Evolutionary conservation across 2,797 vertebrate genomes (phyloP), one percentile per base, ranked within the genome.

Genomic region (Pagetopsis macropterus): DNA sequence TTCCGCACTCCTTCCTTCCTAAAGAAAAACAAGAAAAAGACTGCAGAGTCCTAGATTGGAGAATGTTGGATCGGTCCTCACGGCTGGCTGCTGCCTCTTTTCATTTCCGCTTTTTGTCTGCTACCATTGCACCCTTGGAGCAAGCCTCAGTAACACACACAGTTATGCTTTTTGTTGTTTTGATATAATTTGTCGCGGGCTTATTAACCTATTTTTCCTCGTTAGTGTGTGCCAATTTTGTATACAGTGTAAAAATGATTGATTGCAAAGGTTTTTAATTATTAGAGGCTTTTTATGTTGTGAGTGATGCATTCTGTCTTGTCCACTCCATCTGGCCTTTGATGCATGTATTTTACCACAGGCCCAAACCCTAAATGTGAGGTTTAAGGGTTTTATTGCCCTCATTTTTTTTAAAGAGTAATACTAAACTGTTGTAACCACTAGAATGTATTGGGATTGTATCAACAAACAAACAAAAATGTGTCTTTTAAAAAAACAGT

Each of bases 1-100:
- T 99, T 99, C 91, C 98, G 98, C 83, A 99, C 98, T 63, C 98
- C 98, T 64, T 99, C 98, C 87, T 99, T 99, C 93, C 92, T 99
- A 73, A 99, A 98, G 96, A 99, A 99, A 93, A 99, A 96, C 95
- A 99, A 99, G 90, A 99, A 98, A 94, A 98, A 97, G 95, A 93
- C 33, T 37, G 33, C 95, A 13, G 98, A 99, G 59, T 93, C 96
- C 83, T 98, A 96, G 95, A 94, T 81, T 46, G 61, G 84, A 82
- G 73, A 72, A 54, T 45, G 72, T 75, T n/a, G 59, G 75, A 72
- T 72, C 11, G 52, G 78, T 83, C 81, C 87, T 86, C 65, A 46
- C 44, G 66, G 79, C 79, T 85, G 79, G 67, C 81, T 70, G 57
- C 66, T 3, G 61, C 60, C 72, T 86, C 79, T 63, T 70, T 79